These are phyloP conservation scores for Leptocoma aspasia DNA, from an alignment of 2,113 vertebrate genomes.

Conservation along the genomic window DNA sequence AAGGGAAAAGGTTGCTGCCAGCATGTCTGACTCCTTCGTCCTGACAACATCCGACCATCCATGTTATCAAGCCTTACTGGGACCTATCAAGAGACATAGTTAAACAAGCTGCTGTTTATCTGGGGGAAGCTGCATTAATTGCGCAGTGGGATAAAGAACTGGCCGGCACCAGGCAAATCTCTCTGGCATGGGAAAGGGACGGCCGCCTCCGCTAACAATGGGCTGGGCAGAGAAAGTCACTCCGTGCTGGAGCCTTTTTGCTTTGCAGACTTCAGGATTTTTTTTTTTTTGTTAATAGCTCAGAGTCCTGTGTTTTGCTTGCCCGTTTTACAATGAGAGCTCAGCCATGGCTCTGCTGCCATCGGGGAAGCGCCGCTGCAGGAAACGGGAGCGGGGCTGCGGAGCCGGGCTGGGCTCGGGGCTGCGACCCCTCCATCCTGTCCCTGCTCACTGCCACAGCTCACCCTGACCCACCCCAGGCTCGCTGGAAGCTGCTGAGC, in stretches of 20 bases:
- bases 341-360: neutral
- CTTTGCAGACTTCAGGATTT: neutral
- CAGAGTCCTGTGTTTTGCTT: constrained; percentile 15
- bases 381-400: neutral
- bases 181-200: constrained; percentile 79
- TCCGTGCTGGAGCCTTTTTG: neutral
- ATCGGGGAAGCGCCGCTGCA: neutral
- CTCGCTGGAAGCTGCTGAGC: neutral
- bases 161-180: constrained; percentile 85
- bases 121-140: constrained; percentile 80
- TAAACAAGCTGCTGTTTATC: constrained; percentile 90
- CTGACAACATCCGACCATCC: constrained; percentile 81
- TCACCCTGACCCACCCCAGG: neutral
- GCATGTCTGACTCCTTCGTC: constrained; percentile 85
- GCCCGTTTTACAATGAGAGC: neutral
- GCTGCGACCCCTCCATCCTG: constrained; percentile 23
- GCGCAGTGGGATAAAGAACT: constrained; percentile 76
- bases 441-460: neutral
- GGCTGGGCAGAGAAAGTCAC: constrained; percentile 41
- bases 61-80: constrained; percentile 84
- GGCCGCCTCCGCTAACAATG: constrained; percentile 73
- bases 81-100: constrained; percentile 79
- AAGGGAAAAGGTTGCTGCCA: constrained; percentile 79
- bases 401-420: neutral
- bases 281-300: neutral